Conservation (phyloP, 2,888 invertebrate genomes). For the Cetonia aurata region DNA sequence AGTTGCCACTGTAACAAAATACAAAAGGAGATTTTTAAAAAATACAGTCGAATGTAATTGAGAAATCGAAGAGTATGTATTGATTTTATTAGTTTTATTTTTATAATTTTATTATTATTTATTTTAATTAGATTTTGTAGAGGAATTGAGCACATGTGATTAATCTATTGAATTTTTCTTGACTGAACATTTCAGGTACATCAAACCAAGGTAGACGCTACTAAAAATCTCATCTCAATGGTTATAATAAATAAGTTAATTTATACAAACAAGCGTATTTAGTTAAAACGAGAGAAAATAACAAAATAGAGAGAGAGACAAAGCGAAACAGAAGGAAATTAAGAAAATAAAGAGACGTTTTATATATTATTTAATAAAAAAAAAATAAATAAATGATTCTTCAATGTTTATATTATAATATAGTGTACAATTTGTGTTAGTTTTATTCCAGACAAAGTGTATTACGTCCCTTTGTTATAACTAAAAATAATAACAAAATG, state of each 20-base stretch:
- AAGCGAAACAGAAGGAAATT: conserved; percentile 8
- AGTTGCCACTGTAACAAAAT: conserved; percentile 42
- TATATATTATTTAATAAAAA: too few species aligned
- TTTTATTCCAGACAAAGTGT: conserved; percentile 34
- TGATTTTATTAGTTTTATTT: conserved; percentile 30
- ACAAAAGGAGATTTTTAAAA: conserved; percentile 10
- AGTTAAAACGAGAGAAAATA: not conserved
- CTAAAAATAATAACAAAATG: conserved; percentile 10
- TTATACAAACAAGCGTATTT: conserved; percentile 15
- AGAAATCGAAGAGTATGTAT: conserved; percentile 30
- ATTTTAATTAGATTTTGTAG: conserved; percentile 40
- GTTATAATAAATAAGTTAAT: conserved; percentile 36
- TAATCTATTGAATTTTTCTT: conserved; percentile 45
- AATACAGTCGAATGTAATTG: not conserved
- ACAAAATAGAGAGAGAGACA: conserved; percentile 26
- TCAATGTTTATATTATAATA: not conserved
- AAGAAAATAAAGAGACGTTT: conserved; percentile 12
- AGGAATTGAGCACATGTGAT: conserved; percentile 36
- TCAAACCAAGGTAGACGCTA: conserved; percentile 48
- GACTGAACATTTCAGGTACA: conserved; percentile 47
- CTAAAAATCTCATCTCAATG: conserved; percentile 47
- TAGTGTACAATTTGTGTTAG: conserved; percentile 44
- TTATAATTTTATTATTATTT: conserved; percentile 21
- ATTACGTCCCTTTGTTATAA: conserved; percentile 27
- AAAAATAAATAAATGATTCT: conserved; percentile 20